phyloP scores from a whole-genome alignment of 2,888 invertebrate species.

The Cephus runcator region DNA sequence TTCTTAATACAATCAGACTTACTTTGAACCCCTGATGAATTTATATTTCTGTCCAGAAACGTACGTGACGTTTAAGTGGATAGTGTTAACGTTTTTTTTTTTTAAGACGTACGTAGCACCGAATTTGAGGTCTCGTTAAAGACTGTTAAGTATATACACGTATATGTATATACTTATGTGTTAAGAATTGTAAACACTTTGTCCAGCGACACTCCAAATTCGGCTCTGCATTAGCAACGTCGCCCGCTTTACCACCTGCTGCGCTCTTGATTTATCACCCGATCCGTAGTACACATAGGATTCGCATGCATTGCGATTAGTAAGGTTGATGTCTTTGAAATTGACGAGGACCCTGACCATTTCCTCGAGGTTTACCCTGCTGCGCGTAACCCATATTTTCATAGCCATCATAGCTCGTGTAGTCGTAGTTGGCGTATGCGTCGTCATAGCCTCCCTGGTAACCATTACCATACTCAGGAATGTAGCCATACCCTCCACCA shows the following conservation, averaged over 20 bases:
- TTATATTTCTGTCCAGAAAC: neutral
- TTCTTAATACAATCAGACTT: neutral
- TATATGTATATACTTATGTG: neutral
- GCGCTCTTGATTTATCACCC: slow-evolving; percentile 43
- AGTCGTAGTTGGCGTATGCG: slow-evolving; percentile 64
- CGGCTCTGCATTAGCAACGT: slow-evolving; percentile 31
- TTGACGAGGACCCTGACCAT: slow-evolving; percentile 61
- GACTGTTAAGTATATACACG: neutral
- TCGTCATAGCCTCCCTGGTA: slow-evolving; percentile 62
- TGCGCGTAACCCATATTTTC: slow-evolving; percentile 55
- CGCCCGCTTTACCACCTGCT: slow-evolving; percentile 40
- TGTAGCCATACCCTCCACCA: slow-evolving; percentile 52
- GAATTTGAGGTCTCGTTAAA: neutral
- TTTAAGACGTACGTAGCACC: neutral
- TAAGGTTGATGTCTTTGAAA: slow-evolving; percentile 66
- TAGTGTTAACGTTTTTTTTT: neutral
- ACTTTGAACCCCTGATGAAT: neutral
- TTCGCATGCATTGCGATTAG: slow-evolving; percentile 43
- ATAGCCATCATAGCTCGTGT: slow-evolving; percentile 60
- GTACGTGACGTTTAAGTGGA: neutral
- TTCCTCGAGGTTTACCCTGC: slow-evolving; percentile 60
- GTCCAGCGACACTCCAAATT: slow-evolving; percentile 15
- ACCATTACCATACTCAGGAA: slow-evolving; percentile 60
- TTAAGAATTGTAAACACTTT: neutral
- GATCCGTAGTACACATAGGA: slow-evolving; percentile 31